Evolutionary conservation across 2,797 vertebrate species (phyloP).

Genomic region (Clarias platycephalus): DNA sequence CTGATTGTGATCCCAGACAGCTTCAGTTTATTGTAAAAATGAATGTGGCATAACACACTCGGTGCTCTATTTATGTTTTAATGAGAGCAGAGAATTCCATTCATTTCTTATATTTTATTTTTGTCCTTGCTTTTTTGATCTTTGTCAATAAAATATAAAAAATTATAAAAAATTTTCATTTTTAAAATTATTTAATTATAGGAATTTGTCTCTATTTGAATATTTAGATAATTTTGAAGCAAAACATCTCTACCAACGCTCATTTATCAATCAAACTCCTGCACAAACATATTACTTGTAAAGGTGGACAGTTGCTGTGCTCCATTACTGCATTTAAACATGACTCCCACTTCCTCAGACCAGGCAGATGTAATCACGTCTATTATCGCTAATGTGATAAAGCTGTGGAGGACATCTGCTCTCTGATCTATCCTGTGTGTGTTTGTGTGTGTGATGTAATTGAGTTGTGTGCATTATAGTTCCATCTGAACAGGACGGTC

Average conservation of each 20-base stretch:
- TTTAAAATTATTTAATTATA: too few relatives aligned
- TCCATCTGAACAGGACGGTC: conserved; percentile 16
- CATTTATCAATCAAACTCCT: conserved; percentile 13
- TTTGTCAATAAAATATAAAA: not conserved
- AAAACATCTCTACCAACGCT: conserved; percentile 9
- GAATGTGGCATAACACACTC: not conserved
- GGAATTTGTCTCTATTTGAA: conserved; percentile 3
- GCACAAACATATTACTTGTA: conserved; percentile 15
- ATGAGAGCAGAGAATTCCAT: not conserved
- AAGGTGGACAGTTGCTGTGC: conserved; percentile 13
- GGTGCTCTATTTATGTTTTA: not conserved
- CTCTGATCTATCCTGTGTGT: conserved; percentile 21
- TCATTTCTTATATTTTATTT: not conserved
- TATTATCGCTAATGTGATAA: conserved; percentile 26
- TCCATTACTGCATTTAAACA: conserved; percentile 18
- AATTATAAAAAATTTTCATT: too few relatives aligned
- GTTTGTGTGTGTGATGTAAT: not conserved
- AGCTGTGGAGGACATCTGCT: conserved; percentile 29
- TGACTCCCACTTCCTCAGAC: conserved; percentile 19
- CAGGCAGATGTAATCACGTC: conserved; percentile 19
- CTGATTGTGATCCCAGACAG: not conserved
- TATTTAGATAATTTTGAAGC: conserved; percentile 4
- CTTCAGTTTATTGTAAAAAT: not conserved
- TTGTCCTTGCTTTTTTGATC: not conserved
- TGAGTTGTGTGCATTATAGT: conserved; percentile 29